A percentile compares a stretch with the other conserved stretches of the same genome.
Conservation (phyloP, 2,888 invertebrate species). For the Lacanobia oleracea region DNA sequence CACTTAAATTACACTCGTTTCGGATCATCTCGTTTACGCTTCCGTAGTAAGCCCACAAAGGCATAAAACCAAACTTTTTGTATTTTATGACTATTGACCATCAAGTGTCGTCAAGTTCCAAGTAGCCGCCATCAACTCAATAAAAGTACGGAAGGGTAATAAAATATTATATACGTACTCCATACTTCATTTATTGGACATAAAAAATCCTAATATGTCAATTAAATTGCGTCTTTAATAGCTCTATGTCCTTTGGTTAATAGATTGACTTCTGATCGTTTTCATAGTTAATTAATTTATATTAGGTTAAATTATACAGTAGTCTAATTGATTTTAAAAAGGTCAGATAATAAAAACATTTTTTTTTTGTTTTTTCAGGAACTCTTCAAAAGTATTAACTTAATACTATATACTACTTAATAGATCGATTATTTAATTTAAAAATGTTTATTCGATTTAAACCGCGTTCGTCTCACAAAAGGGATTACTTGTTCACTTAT, state of each 20-base stretch:
- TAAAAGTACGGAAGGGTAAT: slow-evolving; percentile 63
- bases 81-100: slow-evolving; percentile 72
- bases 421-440: too few species aligned
- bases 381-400: too few species aligned
- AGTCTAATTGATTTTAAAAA: slow-evolving; percentile 32
- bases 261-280: slow-evolving; percentile 45
- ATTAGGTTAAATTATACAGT: slow-evolving; percentile 35
- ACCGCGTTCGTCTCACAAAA: too few species aligned
- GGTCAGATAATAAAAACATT: too few species aligned
- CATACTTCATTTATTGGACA: slow-evolving; percentile 57
- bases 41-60: slow-evolving; percentile 32
- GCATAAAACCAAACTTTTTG: slow-evolving; percentile 58
- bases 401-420: too few species aligned
- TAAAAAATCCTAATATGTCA: slow-evolving; percentile 63
- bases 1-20: background rate
- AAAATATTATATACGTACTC: slow-evolving; percentile 60
- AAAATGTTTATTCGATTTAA: too few species aligned
- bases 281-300: slow-evolving; percentile 33
- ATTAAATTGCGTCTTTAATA: slow-evolving; percentile 63
- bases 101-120: slow-evolving; percentile 62
- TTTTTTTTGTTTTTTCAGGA: too few species aligned
- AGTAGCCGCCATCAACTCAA: slow-evolving; percentile 64
- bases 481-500: too few species aligned
- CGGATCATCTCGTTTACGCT: background rate
- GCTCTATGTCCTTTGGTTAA: slow-evolving; percentile 64